These are phyloP conservation scores for Sinocyclocheilus anophthalmus DNA, from an alignment of 2,113 vertebrate genomes.

Conservation along the genomic window DNA sequence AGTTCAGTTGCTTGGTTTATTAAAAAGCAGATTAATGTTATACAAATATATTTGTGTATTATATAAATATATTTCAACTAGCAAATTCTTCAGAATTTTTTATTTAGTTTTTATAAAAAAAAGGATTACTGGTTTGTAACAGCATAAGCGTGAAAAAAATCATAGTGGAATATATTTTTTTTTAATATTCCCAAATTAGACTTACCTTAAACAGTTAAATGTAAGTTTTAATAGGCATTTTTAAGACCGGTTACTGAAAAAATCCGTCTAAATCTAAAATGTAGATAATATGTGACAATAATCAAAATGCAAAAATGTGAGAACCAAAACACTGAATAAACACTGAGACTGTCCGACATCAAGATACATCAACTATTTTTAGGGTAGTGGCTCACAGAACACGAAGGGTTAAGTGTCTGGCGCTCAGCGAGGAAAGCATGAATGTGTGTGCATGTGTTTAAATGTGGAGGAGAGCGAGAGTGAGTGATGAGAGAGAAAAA, in stretches of 20 bases:
- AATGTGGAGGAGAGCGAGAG: conserved; percentile 20
- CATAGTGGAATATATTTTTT: no score
- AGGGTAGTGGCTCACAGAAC: conserved; percentile 43
- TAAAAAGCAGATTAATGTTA: no score
- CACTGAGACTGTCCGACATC: background rate
- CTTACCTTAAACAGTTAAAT: background rate
- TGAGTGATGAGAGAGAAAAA: conserved; percentile 32
- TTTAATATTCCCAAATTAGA: background rate
- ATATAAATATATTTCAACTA: no score
- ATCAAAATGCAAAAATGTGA: background rate
- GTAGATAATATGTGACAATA: background rate
- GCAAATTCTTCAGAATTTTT: no score
- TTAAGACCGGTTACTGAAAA: background rate
- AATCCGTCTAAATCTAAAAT: background rate
- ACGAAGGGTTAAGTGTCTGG: conserved; percentile 69
- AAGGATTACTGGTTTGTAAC: no score
- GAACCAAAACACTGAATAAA: background rate
- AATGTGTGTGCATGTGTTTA: conserved; percentile 44
- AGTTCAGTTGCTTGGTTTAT: no score
- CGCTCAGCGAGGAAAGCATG: conserved; percentile 49
- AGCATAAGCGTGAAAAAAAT: no score
- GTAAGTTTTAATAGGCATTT: background rate
- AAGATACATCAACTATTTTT: conserved; percentile 23
- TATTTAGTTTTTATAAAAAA: no score
- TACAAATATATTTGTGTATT: no score